phyloP scores from a whole-genome alignment of 2,888 invertebrate genomes.

The Alitta virens region DNA sequence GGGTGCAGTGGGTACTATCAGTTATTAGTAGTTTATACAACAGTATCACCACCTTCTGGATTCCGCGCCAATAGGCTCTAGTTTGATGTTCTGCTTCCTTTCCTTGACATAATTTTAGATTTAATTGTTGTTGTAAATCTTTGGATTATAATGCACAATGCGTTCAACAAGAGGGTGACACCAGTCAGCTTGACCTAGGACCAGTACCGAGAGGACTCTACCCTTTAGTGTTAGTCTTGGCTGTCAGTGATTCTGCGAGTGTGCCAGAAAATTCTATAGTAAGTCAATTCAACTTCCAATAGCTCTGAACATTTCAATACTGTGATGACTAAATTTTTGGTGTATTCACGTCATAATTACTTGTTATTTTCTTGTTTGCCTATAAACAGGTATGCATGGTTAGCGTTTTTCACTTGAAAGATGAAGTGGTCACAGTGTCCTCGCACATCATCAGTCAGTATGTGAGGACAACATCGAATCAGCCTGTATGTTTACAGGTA shows the following conservation, averaged over 20 bases:
- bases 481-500: constrained; percentile 80
- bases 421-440: constrained; percentile 75
- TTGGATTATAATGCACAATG: too few relatives aligned
- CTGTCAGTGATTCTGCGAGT: background rate
- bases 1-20: too few relatives aligned
- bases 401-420: constrained; percentile 79
- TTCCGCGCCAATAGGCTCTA: too few relatives aligned
- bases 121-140: too few relatives aligned
- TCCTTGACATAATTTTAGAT: too few relatives aligned
- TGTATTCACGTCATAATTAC: background rate
- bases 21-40: too few relatives aligned
- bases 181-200: constrained; percentile 27
- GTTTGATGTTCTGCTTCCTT: too few relatives aligned
- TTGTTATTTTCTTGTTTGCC: background rate
- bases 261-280: background rate
- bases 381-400: constrained; percentile 76
- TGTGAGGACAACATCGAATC: constrained; percentile 79
- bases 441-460: constrained; percentile 83
- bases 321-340: too few relatives aligned
- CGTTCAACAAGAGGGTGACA: too few relatives aligned
- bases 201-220: constrained; percentile 35
- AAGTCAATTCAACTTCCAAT: background rate
- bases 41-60: too few relatives aligned
- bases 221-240: constrained; percentile 34
- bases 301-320: too few relatives aligned